Base-by-base conservation (phyloP, 2,888 invertebrate species). In the Patella caerulea region DNA sequence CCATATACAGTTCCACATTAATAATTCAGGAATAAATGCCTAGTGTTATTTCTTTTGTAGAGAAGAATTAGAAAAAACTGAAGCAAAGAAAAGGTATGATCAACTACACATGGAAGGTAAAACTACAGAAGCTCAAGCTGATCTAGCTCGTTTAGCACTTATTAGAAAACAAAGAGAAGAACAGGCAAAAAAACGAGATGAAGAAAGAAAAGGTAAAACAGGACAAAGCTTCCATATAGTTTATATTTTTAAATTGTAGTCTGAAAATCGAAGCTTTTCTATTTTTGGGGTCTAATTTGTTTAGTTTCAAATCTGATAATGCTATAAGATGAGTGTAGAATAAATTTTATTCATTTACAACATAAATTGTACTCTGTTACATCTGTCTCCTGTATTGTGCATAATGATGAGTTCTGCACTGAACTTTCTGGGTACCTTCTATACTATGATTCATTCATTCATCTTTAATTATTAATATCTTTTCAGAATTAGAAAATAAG, bases 81-180 rank as follows among this genome's bases (percentile, higher is more conserved):
- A 95, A 86, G 97, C 97, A 0, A 95, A 95, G 80, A 96, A 95
- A 3, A 95, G 96, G 83, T 98, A 98, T 92, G 96, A 97, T 90
- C 97, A 96, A 90, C 93, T 98, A 71, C 98, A 98, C 88, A 96
- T 97, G 0, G 96, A 96, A 84, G 98, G 98, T 70, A 97, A 97
- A 92, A 99, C 98, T 0, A 97, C 97, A 45, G 97, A 98, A 90
- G 98, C 98, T 0, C 94, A 97, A 76, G 96, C 98, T 0, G 99
- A 99, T 93, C 93, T 99, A 73, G 98, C 98, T 5, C 93, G 98
- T 76, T 93, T 99, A 86, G 98, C 98, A 3, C 95, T 98, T 86
- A 97, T 99, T 86, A 95, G 96, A 80, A 97, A 98, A 91, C 97
- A 98, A 92, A 93, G 98, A 19, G 98, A 97, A 89, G 98, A 98